phyloP scores from a whole-genome alignment of 1,140 invertebrate species.

The Thaumetopoea pityocampa region DNA sequence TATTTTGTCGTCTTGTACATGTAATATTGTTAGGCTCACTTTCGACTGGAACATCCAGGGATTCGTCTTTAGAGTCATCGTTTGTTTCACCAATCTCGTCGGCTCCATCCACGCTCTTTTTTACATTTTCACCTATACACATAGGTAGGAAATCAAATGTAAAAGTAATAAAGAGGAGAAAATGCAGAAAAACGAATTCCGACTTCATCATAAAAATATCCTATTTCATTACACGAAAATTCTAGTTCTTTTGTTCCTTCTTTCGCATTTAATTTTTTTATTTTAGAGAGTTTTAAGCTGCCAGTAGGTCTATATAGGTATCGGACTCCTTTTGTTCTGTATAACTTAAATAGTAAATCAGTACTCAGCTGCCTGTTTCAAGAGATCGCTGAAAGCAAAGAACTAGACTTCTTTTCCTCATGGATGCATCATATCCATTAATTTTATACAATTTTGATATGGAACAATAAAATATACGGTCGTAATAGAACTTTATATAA shows the following conservation, averaged over 20 bases:
- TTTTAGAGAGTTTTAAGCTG: conserved; percentile 5
- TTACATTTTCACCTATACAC: conserved; percentile 40
- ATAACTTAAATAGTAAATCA: too few relatives aligned
- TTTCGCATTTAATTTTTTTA: conserved; percentile 16
- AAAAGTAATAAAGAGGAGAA: conserved; percentile 28
- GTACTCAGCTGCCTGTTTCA: too few relatives aligned
- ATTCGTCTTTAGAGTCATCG: conserved; percentile 47
- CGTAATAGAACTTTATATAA: too few relatives aligned
- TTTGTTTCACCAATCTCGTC: conserved; percentile 44
- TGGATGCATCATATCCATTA: too few relatives aligned
- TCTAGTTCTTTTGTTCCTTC: conserved; percentile 32
- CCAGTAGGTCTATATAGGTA: too few relatives aligned
- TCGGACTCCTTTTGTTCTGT: too few relatives aligned
- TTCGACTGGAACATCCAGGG: conserved; percentile 44
- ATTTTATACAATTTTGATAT: too few relatives aligned
- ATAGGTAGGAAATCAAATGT: conserved; percentile 21
- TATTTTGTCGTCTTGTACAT: conserved; percentile 48
- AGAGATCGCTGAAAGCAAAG: too few relatives aligned
- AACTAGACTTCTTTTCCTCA: too few relatives aligned
- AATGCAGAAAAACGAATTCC: conserved; percentile 25
- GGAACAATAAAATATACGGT: too few relatives aligned
- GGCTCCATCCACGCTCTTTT: conserved; percentile 52
- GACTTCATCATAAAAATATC: conserved; percentile 33
- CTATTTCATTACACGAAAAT: conserved; percentile 19
- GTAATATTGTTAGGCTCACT: conserved; percentile 35